These are phyloP conservation scores for Nemopilema nomurai DNA, from an alignment of 30 jellyfish, hydroid and myxozoan species.

Conservation along the genomic window DNA sequence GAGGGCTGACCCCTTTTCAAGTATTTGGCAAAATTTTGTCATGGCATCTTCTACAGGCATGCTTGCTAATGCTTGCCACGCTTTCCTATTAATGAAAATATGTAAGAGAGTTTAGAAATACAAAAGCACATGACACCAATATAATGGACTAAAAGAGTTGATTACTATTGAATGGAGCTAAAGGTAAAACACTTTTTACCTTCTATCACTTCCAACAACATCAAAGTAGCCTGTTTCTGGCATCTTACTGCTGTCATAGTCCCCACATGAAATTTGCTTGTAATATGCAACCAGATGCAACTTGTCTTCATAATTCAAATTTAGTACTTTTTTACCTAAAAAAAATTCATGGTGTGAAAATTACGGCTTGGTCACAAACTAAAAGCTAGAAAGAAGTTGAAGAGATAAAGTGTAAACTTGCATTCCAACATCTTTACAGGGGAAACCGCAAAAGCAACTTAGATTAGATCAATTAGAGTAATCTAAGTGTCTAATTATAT, in stretches of 20 bases:
- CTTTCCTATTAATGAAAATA: constrained; percentile 69
- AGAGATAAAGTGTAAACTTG: too few relatives aligned
- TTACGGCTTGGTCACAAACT: not conserved
- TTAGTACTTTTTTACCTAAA: constrained; percentile 72
- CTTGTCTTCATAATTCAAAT: constrained; percentile 75
- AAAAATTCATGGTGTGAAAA: not conserved
- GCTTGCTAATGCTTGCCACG: constrained; percentile 91
- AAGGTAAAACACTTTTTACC: constrained; percentile 33
- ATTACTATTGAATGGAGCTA: not conserved
- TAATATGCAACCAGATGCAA: constrained; percentile 85
- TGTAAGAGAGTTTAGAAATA: too few relatives aligned
- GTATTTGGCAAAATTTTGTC: constrained; percentile 68
- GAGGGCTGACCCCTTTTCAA: constrained; percentile 63
- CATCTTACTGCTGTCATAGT: constrained; percentile 77
- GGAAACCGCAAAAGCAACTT: too few relatives aligned
- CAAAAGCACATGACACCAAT: too few relatives aligned
- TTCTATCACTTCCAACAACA: constrained; percentile 97
- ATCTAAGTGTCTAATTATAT: too few relatives aligned
- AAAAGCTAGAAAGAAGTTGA: not conserved
- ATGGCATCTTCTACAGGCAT: constrained; percentile 73
- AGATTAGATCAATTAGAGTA: too few relatives aligned
- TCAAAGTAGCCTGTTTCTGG: constrained; percentile 98
- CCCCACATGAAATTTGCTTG: constrained; percentile 96
- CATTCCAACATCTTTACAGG: too few relatives aligned
- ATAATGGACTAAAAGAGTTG: not conserved